Base-by-base conservation (phyloP, 2,888 invertebrate species). In the Octodonta nipae region DNA sequence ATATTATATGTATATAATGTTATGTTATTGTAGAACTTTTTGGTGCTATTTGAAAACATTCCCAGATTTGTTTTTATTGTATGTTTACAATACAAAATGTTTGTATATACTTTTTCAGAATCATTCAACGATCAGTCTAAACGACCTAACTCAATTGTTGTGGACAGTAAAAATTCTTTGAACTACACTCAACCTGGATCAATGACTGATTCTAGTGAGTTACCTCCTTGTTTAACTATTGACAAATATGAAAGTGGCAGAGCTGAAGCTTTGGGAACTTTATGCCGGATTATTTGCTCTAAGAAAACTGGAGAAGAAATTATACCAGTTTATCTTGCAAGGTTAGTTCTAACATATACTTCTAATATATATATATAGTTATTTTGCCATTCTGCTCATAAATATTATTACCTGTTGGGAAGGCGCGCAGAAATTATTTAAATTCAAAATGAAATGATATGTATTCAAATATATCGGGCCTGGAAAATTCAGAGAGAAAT, bases 251-350 rank as follows among this genome's bases (percentile, higher is more conserved):
- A 82, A 59, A 76, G 81, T 40, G 83, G 96, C 2, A 74, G 88
- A 36, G 95, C 96, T 0, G 91, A 92, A 63, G 95, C 96, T 0
- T 71, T 95, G 49, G 96, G 93, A 13, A 82, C 95, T 3, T 64
- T 98, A 13, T 96, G 96, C 60, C 74, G 93, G 50, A 89, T 96
- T 54, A 83, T 98, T 58, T 93, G 91, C 60, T 82, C 93, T 0
- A 92, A 92, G 64, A 89, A 88, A 62, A 88, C 91, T 1, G 85
- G 86, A 24, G 93, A 93, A 65, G 82, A 84, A 54, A 88, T 98
- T 47, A 67, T 88, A 32, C 87, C 92, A 1, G 84, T 82, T 2
- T 96, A 96, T 66, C 68, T 93, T 49, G 88, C 93, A 6, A 71
- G 45, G 43, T 42, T 32, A 34, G 12, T 10, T 15, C 28, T 7